Percentiles rank a stretch among this genome's conserved stretches.
These are phyloP conservation scores for Nestor notabilis DNA, from an alignment of 2,113 vertebrate species.

Conservation along the genomic window DNA sequence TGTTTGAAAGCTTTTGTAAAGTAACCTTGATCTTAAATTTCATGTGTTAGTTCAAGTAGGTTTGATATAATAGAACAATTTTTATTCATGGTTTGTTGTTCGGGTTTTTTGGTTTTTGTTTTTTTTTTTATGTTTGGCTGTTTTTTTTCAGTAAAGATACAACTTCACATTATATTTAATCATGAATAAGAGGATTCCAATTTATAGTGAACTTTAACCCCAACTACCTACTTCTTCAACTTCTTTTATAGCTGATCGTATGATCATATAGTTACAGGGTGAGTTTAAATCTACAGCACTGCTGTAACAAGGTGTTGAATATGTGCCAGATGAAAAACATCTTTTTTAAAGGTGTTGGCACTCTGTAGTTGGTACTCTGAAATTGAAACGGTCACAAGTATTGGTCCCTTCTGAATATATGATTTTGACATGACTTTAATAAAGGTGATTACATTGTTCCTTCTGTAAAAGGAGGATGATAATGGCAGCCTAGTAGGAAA, in stretches of 20 bases:
- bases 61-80: not conserved
- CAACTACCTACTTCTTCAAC: not conserved
- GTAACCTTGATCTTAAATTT: not conserved
- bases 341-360: conserved; percentile 16
- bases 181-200: not conserved
- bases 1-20: not conserved
- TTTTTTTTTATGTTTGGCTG: not conserved
- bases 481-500: not conserved
- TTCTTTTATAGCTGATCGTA: not conserved
- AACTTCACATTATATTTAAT: not conserved
- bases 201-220: not conserved
- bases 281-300: not conserved
- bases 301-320: conserved; percentile 7
- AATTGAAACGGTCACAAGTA: not conserved
- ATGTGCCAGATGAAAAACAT: not conserved
- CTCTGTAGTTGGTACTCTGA: not conserved
- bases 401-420: not conserved
- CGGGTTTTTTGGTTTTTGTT: no score
- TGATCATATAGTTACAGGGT: not conserved
- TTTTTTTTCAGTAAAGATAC: not conserved
- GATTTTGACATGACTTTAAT: not conserved
- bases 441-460: not conserved
- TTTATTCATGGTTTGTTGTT: not conserved
- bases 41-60: not conserved
- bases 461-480: not conserved